Base-by-base conservation (phyloP, 2,888 invertebrate species). In the Drosophila birchii region DNA sequence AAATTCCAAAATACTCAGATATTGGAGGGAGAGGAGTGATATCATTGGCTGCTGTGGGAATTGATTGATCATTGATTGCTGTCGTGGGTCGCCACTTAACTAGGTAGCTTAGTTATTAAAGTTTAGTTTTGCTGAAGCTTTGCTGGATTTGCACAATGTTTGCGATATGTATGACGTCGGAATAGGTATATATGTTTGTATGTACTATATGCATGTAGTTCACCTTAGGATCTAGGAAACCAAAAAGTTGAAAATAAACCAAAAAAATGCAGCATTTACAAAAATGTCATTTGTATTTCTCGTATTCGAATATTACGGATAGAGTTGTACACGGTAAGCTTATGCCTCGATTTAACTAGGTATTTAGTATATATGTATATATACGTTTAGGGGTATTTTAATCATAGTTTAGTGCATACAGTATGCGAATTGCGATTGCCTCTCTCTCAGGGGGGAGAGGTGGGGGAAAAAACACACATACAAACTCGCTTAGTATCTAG, bases 131-230 rank as follows among this genome's bases (percentile, higher is more conserved):
- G 51, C 36, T 36, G 80, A 80, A 76, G 85, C 80, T 66, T 76
- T 55, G 76, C 75, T 73, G 76, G 76, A 63, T 69, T 73, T 84
- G 82, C 81, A 82, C 82, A 78, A 76, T 71, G 72, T 68, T 85
- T 73, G 81, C 86, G 84, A 84, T 84, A 84, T 84, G 84, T 81
- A 80, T 86, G 84, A 85, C 68, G 82, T 83, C 76, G 55, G 75
- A 61, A 75, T 78, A 75, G 78, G 76, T 78, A 71, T 78, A 71
- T 76, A 64, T 55, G 57, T 78, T 55, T 55, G 57, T 78, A 58
- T 55, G 57, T 36, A 26, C 26, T 26, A 59, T 64, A 56, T 36
- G 41, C 72, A 76, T 68, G 55, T 38, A 26, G 61, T 41, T 58
- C 41, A 45, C 44, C 54, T 60, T 76, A 68, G 14, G 26, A 41